Evolutionary conservation across 2,797 vertebrate species (phyloP), one percentile per base, ranked within the genome.

Genomic region (Lacerta agilis): DNA sequence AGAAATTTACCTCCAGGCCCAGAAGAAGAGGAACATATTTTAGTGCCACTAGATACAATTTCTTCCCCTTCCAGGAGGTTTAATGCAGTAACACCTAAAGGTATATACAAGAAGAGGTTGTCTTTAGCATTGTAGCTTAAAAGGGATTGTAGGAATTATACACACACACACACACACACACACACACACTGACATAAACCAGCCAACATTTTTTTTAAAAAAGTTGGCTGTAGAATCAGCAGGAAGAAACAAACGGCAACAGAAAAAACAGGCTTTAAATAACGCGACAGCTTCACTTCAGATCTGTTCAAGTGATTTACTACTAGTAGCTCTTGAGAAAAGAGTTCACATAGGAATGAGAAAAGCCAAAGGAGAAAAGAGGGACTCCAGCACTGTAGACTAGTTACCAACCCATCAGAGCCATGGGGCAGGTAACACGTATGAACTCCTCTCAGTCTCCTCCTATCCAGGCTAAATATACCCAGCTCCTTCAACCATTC

Each of bases 201-300:
- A 18, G 81, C 66, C 45, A 45, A 75, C 61, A 2, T 77, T 58
- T 33, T 33, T n/a, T 33, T 33, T 33, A 38, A 41, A 67, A 71
- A 41, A 18, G 18, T n/a, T 78, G 61, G 75, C 76, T 11, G 20
- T 61, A 80, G 36, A 17, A 45, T 41, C 27, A 29, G 38, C 18
- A 66, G 38, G n/a, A 64, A 43, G 41, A 45, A 76, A 64, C 38
- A 82, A 75, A 76, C 20, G 66, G 41, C 58, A 76, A 67, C 64
- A 29, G 43, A 76, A 76, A 20, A 87, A 55, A 82, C n/a, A 29
- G 71, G 20, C 23, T 75, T 66, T 75, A 87, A 86, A 41, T 85
- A 75, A 64, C n/a, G 6, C 4, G 1, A 71, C 64, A 75, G 36
- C 6, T 58, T 75, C 33, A 49, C 6, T 79, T 86, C 5, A 55